Percentiles rank a stretch among this genome's conserved stretches.
These are phyloP conservation scores for Platypus cylindrus DNA, from an alignment of 2,888 invertebrate species.

Conservation along the genomic window DNA sequence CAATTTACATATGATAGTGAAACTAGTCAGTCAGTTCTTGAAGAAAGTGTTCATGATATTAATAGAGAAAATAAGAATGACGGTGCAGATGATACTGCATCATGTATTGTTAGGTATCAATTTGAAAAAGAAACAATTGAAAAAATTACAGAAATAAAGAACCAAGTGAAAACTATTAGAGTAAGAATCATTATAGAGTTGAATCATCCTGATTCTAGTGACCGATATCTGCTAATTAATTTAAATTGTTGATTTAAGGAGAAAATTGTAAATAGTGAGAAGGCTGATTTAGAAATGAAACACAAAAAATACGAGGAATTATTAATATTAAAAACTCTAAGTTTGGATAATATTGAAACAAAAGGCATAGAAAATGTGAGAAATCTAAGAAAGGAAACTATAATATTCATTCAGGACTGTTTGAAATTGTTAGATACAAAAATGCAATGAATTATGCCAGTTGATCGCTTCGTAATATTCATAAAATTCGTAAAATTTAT, in stretches of 20 bases:
- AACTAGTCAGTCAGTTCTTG: too few relatives aligned
- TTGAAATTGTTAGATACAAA: conserved; percentile 12
- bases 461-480: too few relatives aligned
- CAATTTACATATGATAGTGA: too few relatives aligned
- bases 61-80: neutral
- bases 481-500: too few relatives aligned
- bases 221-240: neutral
- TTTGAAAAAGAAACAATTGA: conserved; percentile 9
- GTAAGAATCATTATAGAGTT: neutral
- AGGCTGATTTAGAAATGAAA: conserved; percentile 8
- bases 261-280: conserved; percentile 7
- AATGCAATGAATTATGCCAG: too few relatives aligned
- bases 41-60: too few relatives aligned
- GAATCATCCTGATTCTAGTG: neutral
- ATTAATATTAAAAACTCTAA: conserved; percentile 17
- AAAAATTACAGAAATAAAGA: conserved; percentile 11
- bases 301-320: conserved; percentile 17
- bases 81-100: conserved; percentile 1
- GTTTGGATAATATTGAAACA: conserved; percentile 18
- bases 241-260: conserved; percentile 4
- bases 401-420: conserved; percentile 17
- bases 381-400: conserved; percentile 16
- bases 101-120: too few relatives aligned
- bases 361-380: conserved; percentile 14
- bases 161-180: conserved; percentile 12